Evolutionary conservation across 2,888 invertebrate genomes (phyloP), one percentile per base, ranked within the genome.

Genomic region (Sceliomorpha sp.): DNA sequence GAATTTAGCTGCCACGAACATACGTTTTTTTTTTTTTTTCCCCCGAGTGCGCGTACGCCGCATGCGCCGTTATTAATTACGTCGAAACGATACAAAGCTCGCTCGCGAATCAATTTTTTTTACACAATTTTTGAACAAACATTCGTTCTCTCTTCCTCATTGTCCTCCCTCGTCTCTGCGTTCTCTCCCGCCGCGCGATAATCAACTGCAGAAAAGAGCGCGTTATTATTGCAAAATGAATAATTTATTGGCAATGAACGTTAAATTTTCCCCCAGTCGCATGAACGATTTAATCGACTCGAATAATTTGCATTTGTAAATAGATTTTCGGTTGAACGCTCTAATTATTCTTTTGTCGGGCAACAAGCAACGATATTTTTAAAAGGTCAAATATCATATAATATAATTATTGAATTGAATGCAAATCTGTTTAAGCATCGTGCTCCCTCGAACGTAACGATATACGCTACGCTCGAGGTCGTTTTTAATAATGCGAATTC

Each of bases 231-330:
- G 60, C 48, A 60, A 60, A 67, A 67, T 60, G 60, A 67, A 67
- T 67, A 60, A 60, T 67, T 60, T 60, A 67, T 60, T n/a, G 59
- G 5, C 59, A 37, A 55, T 44, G 50, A 60, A 60, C 39, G 50
- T 60, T 59, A 55, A 67, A 55, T 67, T 67, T 60, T 39, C 31
- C 48, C 60, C n/a, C 48, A 55, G 60, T 67, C 44, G 60, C 67
- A 60, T 51, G 60, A 67, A 67, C 60, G 55, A 59, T 60, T 67
- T 20, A 55, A 55, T 50, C 55, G 31, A 60, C 31, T 13, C 40
- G 67, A 60, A 67, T 67, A 34, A 67, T 67, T 67, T 67, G 59
- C 60, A 37, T 48, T 55, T 60, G 67, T 67, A 60, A 67, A 67
- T 67, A 67, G 55, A 67, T 59, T 59, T 67, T 67, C 60, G 32